Base-by-base conservation (phyloP, 2,113 vertebrate genomes). In the Vanacampus margaritifer region DNA sequence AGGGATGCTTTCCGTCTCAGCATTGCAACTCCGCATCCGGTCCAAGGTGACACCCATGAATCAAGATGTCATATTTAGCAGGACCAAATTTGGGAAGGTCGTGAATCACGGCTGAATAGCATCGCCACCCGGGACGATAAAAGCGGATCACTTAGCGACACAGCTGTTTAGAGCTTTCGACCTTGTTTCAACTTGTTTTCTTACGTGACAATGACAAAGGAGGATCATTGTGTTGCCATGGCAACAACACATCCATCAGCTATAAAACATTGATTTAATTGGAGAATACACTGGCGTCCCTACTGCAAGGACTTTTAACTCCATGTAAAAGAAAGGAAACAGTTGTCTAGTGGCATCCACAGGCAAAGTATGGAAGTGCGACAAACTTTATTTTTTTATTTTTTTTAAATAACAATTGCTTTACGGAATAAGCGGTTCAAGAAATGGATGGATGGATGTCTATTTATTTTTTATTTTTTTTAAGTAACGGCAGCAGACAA, bases 11-110 rank as follows among this genome's bases (percentile, higher is more conserved):
- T 54, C 2, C 16, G 23, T 72, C 37, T 14, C 37, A 45, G 66
- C 24, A 64, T 43, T 46, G 62, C 82, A 69, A 72, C 65, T 75
- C 60, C 78, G 24, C 53, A 65, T 74, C 53, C 58, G 77, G 58
- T 11, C 71, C 73, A 79, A 83, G 80, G 75, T 83, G 78, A 83
- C 78, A 76, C 72, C 71, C 61, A 74, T 78, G 57, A 36, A 66
- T 79, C 74, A 74, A 21, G 64, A 48, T 60, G 23, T 72, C 48
- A 59, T 73, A 57, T 62, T 28, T 35, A 48, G n/a, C 35, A 64
- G 66, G 76, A 37, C 4, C 60, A 46, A 64, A 26, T n/a, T 23
- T 24, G 5, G 21, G 21, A 24, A 24, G 6, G 37, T 41, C 14
- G 23, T 24, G 37, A 62, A 62, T 62, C 39, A 62, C 14, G 8